Evolutionary conservation across 35 echinoderm and acorn worm genomes (phyloP), one percentile per base, ranked within the genome.

Genomic region (Stichopus chloronotus): DNA sequence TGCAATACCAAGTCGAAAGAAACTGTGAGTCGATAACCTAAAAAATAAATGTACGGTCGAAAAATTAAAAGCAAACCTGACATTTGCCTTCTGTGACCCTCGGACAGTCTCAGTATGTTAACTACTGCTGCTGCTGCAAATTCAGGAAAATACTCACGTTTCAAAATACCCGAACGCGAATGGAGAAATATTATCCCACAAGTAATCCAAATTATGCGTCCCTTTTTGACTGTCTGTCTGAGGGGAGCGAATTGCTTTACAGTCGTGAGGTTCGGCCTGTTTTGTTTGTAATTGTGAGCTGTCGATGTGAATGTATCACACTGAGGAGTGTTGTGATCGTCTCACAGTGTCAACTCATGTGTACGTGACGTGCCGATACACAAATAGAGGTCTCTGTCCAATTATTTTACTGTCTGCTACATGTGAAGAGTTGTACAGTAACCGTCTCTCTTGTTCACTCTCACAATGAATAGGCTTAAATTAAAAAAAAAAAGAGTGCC

Each of bases 331-430:
- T 65, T 65, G 61, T 65, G 9, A 14, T 65, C n/a, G 19, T 19
- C 14, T 74, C 13, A 43, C 69, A 74, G 17, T 21, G 69, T 20
- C 22, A 19, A 20, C 69, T 19, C 69, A 74, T 74, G 68, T 19
- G 22, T 65, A 74, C 19, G 69, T 20, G 14, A n/a, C 13, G 69
- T n/a, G 19, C 19, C 11, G 19, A 74, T 43, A 43, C 30, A 43
- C 7, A 74, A n/a, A 74, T 74, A 74, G 69, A 74, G 69, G 69
- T 74, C 69, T 74, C 69, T 65, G 61, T 74, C 19, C 17, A 74
- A 74, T n/a, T 20, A 43, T 43, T 43, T 43, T 43, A 74, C 69
- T 20, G 17, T n/a, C 13, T 74, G 13, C 22, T n/a, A 74, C 69
- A 74, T 14, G 61, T 65, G 61, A 10, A 65, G 30, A 43, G 1